Conservation (phyloP, 1,140 invertebrate species). For the Rhizoglyphus robini region DNA sequence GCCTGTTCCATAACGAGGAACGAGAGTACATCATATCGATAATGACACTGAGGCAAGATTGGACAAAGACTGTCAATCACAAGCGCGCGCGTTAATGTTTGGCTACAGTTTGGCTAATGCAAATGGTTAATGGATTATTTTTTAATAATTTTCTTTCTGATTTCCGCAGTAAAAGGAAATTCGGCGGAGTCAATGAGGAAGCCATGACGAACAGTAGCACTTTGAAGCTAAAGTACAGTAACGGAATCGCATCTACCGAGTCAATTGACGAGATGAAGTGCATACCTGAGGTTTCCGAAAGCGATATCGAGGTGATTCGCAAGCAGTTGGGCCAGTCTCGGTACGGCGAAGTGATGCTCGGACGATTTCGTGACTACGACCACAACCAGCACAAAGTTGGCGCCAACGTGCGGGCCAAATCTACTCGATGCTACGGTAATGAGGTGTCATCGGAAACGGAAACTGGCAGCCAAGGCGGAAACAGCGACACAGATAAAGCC, state of each 20-base stretch:
- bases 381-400: background rate
- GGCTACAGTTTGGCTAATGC: no score
- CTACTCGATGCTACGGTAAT: background rate
- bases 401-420: background rate
- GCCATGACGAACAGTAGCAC: background rate
- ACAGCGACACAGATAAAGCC: background rate
- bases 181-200: background rate
- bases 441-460: conserved; percentile 14
- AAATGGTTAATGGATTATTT: no score
- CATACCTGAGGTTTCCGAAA: background rate
- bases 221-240: conserved; percentile 11
- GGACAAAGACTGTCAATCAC: no score
- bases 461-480: background rate
- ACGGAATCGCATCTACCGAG: background rate
- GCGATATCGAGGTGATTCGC: background rate
- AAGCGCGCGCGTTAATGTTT: no score
- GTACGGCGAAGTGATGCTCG: conserved; percentile 6
- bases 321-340: background rate
- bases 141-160: background rate
- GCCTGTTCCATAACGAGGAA: no score
- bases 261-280: conserved; percentile 9
- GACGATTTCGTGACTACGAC: background rate
- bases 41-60: no score
- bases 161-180: background rate
- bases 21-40: no score